Evolutionary conservation across 2,113 vertebrate species (phyloP).

Genomic region (Thalassoma bifasciatum): DNA sequence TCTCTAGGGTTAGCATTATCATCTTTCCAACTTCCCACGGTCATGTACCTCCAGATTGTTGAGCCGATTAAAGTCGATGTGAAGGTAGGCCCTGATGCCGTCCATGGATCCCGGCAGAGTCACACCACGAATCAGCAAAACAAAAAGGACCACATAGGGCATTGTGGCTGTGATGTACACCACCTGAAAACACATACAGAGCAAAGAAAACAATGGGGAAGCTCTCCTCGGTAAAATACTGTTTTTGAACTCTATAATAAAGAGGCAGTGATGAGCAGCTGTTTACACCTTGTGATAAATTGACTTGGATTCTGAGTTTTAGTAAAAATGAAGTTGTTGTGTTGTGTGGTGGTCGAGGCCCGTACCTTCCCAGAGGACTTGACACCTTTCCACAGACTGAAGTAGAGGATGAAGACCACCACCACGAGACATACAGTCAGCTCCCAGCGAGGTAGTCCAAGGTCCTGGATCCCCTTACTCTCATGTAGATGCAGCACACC

Average conservation of each 20-base stretch:
- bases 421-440: slow-evolving; percentile 90
- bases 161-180: slow-evolving; percentile 99
- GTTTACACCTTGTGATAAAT: neutral
- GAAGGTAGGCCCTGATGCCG: slow-evolving; percentile 94
- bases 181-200: slow-evolving; percentile 83
- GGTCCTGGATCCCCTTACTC: slow-evolving; percentile 91
- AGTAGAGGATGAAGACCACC: slow-evolving; percentile 94
- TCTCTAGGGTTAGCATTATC: no score
- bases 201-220: neutral
- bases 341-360: neutral
- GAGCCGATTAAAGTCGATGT: slow-evolving; percentile 92
- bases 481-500: slow-evolving; percentile 92
- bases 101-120: slow-evolving; percentile 92
- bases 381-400: slow-evolving; percentile 98
- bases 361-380: slow-evolving; percentile 98
- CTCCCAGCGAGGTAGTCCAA: slow-evolving; percentile 93
- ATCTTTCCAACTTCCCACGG: neutral
- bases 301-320: neutral
- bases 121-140: slow-evolving; percentile 93
- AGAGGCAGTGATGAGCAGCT: neutral
- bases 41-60: slow-evolving; percentile 91
- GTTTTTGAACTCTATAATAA: neutral
- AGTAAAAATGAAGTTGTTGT: neutral
- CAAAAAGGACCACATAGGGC: slow-evolving; percentile 95
- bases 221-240: no score